Conservation (phyloP, 1,140 invertebrate genomes). For the Drosophila seguyi region DNA sequence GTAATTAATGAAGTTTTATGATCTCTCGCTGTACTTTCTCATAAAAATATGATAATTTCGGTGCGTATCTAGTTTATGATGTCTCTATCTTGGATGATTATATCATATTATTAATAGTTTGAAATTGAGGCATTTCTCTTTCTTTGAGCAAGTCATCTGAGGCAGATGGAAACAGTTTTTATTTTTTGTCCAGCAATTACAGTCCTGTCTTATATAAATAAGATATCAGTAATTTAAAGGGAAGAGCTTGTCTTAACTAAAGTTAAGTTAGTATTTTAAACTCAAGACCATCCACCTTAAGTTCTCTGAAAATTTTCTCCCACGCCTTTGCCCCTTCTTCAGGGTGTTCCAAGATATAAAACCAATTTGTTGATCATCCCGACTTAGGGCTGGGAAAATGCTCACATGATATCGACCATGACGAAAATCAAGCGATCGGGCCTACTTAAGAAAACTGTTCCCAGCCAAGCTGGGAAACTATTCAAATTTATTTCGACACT, state of each 20-base stretch:
- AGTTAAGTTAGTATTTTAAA: not conserved
- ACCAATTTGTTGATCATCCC: slow-evolving; percentile 30
- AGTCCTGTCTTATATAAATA: not conserved
- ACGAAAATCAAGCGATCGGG: slow-evolving; percentile 24
- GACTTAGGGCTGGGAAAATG: slow-evolving; percentile 30
- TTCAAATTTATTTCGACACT: slow-evolving; percentile 51
- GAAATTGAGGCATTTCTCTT: slow-evolving; percentile 31
- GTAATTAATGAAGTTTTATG: slow-evolving; percentile 70
- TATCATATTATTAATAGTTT: slow-evolving; percentile 38
- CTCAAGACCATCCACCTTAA: too few relatives aligned
- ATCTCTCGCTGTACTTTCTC: slow-evolving; percentile 36
- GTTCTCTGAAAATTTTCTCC: slow-evolving; percentile 4
- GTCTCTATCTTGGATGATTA: slow-evolving; percentile 60
- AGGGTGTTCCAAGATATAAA: slow-evolving; percentile 19
- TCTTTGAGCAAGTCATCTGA: slow-evolving; percentile 48
- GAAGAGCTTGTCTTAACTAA: not conserved
- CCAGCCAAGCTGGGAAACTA: slow-evolving; percentile 23
- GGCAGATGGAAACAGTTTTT: slow-evolving; percentile 24
- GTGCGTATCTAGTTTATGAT: slow-evolving; percentile 36
- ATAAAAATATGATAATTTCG: slow-evolving; percentile 64
- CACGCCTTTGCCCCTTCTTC: not conserved
- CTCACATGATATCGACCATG: slow-evolving; percentile 36
- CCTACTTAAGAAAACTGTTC: slow-evolving; percentile 20
- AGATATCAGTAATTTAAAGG: not conserved
- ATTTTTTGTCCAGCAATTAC: not conserved